Base-by-base conservation (phyloP, 2,797 vertebrate genomes). In the Pseudomugil gertrudae region DNA sequence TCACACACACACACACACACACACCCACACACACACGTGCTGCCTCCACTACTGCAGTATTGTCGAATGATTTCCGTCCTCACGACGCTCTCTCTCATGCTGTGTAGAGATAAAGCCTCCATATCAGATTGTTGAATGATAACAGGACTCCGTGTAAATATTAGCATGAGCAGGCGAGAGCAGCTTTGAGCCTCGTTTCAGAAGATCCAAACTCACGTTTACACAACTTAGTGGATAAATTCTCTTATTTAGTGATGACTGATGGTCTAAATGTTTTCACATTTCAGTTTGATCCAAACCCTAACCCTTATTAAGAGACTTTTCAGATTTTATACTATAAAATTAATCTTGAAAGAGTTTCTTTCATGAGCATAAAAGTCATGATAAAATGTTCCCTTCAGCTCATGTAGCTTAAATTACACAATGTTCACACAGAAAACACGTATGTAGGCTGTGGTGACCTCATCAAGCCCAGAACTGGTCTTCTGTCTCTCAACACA, bases 71-170 rank as follows among this genome's bases (percentile, higher is more conserved):
- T 13, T 59, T 53, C 21, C 29, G 15, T 17, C 27, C 35, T 57
- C 26, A 21, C 19, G 8, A 45, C 55, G 45, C 35, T 10, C 57
- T 8, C 58, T 29, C 57, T 71, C 4, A 0, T 64, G 73, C 61
- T 74, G 55, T 77, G 73, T 71, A 36, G 55, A 89, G 86, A 91
- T 88, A 84, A 89, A 68, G 24, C n/a, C 27, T 57, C 54, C 35
- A 63, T 84, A 83, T 81, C 78, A 57, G 64, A 57, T 57, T 40
- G 50, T 13, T 61, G 7, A 47, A 75, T 84, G 90, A 89, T 89
- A 89, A 84, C 30, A 24, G 23, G 47, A 45, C 27, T 23, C 63
- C 60, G 53, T 69, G 79, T 85, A 86, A 90, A 91, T 84, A 87
- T 81, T 83, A 53, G 52, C 58, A 43, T 7, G 27, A 57, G 10